Evolutionary conservation across 2,888 invertebrate genomes (phyloP), one percentile per base, ranked within the genome.

Genomic region (Fabriciana adippe): DNA sequence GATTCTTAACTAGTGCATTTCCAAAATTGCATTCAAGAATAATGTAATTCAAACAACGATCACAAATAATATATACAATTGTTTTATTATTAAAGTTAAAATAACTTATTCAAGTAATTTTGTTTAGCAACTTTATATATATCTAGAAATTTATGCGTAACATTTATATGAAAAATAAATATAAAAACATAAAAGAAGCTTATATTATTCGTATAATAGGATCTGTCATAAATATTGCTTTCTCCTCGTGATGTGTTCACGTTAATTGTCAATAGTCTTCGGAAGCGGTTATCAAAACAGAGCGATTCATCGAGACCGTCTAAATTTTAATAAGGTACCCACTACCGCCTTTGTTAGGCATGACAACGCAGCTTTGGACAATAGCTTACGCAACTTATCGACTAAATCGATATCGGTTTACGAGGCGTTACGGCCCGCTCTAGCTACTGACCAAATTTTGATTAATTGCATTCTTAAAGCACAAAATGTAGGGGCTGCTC

Each of bases 311-410:
- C 89, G 86, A 79, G 84, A 84, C 86, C 86, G 85, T 88, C 87
- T 84, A 89, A 90, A 89, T 91, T 92, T 92, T 92, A 92, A 92
- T 92, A 92, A 92, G 92, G 88, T 90, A 86, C 87, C 90, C 88
- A 92, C 92, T 90, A 89, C 92, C 88, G 89, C 89, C 89, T 91
- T 92, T 92, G 92, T 91, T 83, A 78, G 78, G 73, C 75, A 77
- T 92, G 92, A 92, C 86, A 75, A 70, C 73, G 90, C 91, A 88
- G 84, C 86, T 91, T 88, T 77, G 81, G 81, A 92, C 92, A 92
- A 92, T 90, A 75, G 84, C 85, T 92, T 92, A 87, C 91, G 90
- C 92, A 92, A 92, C 85, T 91, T 92, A 92, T 92, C 90, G 85
- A 86, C 87, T 84, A 87, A 92, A 92, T 92, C 92, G 92, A 91